A percentile compares a stretch with the other conserved stretches of the same genome.
Evolutionary conservation across 2,888 invertebrate genomes (phyloP).

Genomic region (Neria commutata): DNA sequence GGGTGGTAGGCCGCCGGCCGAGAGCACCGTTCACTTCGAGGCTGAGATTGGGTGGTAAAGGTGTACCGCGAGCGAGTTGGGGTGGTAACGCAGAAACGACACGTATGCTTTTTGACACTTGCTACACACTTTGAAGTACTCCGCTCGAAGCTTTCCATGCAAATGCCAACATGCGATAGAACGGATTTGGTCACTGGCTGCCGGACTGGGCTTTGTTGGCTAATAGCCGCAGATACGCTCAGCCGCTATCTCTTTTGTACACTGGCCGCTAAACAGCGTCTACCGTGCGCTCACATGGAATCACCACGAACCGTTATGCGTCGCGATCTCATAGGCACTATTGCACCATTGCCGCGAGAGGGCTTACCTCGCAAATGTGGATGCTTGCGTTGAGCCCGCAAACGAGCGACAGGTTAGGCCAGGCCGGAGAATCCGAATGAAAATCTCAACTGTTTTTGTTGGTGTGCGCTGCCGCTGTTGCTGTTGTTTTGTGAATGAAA

Average conservation of each 20-base stretch:
- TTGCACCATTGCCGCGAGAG: background rate
- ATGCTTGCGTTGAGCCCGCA: background rate
- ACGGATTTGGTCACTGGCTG: background rate
- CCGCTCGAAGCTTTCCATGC: constrained; percentile 34
- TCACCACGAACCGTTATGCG: constrained; percentile 25
- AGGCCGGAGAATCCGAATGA: no score
- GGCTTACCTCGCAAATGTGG: no score
- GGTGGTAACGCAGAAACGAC: constrained; percentile 24
- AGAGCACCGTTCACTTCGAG: no score
- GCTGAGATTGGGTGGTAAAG: constrained; percentile 20
- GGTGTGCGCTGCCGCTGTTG: background rate
- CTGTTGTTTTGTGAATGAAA: constrained; percentile 14
- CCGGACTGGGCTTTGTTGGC: background rate
- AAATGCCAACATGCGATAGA: constrained; percentile 23
- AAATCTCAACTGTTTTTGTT: background rate
- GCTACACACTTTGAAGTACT: constrained; percentile 27
- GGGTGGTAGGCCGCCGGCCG: constrained; percentile 28
- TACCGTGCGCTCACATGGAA: background rate
- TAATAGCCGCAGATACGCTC: constrained; percentile 27
- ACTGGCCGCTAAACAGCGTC: no score
- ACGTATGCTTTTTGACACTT: constrained; percentile 26
- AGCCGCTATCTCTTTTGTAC: no score
- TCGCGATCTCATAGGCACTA: constrained; percentile 21
- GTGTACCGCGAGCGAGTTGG: constrained; percentile 7
- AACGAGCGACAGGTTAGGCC: background rate